Conservation (phyloP, 37 sponge, comb jelly and placozoan species). For the Beroe ovata region DNA sequence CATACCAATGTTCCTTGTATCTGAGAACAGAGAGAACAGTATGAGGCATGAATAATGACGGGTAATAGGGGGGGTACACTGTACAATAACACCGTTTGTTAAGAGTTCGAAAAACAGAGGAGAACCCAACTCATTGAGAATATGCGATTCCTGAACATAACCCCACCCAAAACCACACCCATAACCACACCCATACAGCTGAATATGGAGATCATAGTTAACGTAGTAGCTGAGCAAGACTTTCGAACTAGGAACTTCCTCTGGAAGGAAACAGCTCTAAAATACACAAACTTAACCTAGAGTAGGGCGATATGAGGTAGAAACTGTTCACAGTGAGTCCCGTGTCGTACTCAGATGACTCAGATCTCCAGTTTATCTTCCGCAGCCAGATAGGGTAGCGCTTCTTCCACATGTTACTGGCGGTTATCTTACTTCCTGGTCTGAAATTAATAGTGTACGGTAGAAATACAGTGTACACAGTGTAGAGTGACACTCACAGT, state of each 20-base stretch:
- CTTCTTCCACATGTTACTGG: constrained; percentile 53
- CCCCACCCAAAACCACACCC: too few relatives aligned
- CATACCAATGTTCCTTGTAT: constrained; percentile 36
- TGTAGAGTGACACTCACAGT: too few relatives aligned
- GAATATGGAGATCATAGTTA: too few relatives aligned
- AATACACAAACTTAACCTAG: background rate
- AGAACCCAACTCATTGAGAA: too few relatives aligned
- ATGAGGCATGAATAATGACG: too few relatives aligned
- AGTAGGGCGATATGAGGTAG: constrained; percentile 34
- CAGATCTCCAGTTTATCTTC: background rate
- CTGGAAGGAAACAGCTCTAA: background rate
- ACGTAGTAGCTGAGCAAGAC: too few relatives aligned
- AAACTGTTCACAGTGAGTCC: constrained; percentile 23
- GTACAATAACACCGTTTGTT: too few relatives aligned
- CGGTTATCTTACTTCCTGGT: constrained; percentile 3
- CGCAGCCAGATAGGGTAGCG: constrained; percentile 35
- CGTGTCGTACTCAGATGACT: background rate
- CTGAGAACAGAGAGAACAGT: constrained; percentile 18
- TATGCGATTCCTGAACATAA: too few relatives aligned
- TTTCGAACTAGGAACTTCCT: background rate
- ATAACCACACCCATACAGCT: too few relatives aligned
- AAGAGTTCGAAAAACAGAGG: too few relatives aligned
- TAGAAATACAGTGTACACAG: background rate
- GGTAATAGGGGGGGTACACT: too few relatives aligned
- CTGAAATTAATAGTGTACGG: too few relatives aligned